Evolutionary conservation across 2,113 vertebrate genomes (phyloP), one percentile per base, ranked within the genome.

Genomic region (Thomomys bottae): DNA sequence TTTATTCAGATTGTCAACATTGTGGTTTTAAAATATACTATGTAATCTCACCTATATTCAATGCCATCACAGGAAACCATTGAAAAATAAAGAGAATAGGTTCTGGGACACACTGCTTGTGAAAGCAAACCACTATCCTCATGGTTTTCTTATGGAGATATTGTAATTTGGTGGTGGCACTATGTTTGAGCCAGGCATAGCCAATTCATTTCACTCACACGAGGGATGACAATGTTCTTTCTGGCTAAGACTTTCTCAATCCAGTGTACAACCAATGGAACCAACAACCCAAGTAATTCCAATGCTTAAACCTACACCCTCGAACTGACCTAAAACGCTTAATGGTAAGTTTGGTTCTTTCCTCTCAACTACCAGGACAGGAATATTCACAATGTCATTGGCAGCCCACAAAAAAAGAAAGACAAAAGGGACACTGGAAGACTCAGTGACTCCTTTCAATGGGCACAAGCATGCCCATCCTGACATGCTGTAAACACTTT

Each of bases 181-280:
- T 1, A 8, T 0, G 42, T 40, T 34, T 49, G 15, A 23, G 20
- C 20, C 0, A 38, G 81, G 89, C 36, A 38, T 2, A 32, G 73
- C 0, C 1, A 77, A 18, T 24, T 81, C 67, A 89, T 0, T 6
- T n/a, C 78, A 34, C 3, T 2, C 12, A 20, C 0, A 0, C 68
- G 72, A 34, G 6, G 2, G 66, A 87, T 36, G 28, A 61, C 0
- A 7, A 66, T 1, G 4, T 3, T 68, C 24, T 63, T 64, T 30
- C 38, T 34, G 10, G 4, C 34, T 30, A 38, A 72, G 34, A 26
- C 49, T 23, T 75, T 68, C 12, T 76, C 68, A 42, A 8, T 6
- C 6, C 2, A 42, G 42, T 10, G 24, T 18, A 45, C 21, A 26
- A 30, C 32, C 8, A 21, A 2, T 11, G 9, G 68, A 5, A 32